phyloP scores from a whole-genome alignment of 2,888 invertebrate genomes.

The Adela reaumurella region DNA sequence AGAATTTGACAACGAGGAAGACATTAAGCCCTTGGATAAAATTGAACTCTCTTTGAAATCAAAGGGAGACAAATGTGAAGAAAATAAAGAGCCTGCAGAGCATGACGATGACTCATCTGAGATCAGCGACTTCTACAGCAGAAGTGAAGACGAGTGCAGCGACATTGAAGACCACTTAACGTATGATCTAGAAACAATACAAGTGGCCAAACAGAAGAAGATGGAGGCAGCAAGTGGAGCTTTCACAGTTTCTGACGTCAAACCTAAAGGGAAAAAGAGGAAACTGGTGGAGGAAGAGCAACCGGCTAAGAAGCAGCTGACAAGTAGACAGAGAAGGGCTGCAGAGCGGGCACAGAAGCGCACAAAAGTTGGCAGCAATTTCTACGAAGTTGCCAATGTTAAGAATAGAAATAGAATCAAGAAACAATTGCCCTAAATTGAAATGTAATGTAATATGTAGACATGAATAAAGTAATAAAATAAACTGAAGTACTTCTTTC shows the following conservation, averaged over 20 bases:
- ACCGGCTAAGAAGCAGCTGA: conserved; percentile 51
- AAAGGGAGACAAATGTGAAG: conserved; percentile 32
- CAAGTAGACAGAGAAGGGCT: conserved; percentile 74
- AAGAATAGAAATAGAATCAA: conserved; percentile 81
- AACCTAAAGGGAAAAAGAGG: conserved; percentile 31
- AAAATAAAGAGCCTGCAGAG: conserved; percentile 25
- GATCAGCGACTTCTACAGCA: conserved; percentile 66
- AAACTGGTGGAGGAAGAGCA: conserved; percentile 20
- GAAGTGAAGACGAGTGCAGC: conserved; percentile 57
- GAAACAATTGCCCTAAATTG: conserved; percentile 43
- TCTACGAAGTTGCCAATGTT: conserved; percentile 85
- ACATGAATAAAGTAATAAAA: neutral
- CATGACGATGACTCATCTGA: conserved; percentile 58
- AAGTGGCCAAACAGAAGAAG: conserved; percentile 42
- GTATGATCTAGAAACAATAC: conserved; percentile 39
- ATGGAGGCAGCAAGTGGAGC: conserved; percentile 52
- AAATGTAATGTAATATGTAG: neutral
- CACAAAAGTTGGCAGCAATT: conserved; percentile 83
- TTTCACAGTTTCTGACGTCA: conserved; percentile 52
- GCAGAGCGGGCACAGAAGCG: conserved; percentile 70
- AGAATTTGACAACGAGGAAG: conserved; percentile 63
- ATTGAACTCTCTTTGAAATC: conserved; percentile 35
- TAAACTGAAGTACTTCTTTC: too few species aligned
- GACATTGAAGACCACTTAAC: conserved; percentile 50
- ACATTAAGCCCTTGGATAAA: conserved; percentile 58